Conservation (phyloP, 2,113 vertebrate species). For the Gnathonemus echidnorhynchus region DNA sequence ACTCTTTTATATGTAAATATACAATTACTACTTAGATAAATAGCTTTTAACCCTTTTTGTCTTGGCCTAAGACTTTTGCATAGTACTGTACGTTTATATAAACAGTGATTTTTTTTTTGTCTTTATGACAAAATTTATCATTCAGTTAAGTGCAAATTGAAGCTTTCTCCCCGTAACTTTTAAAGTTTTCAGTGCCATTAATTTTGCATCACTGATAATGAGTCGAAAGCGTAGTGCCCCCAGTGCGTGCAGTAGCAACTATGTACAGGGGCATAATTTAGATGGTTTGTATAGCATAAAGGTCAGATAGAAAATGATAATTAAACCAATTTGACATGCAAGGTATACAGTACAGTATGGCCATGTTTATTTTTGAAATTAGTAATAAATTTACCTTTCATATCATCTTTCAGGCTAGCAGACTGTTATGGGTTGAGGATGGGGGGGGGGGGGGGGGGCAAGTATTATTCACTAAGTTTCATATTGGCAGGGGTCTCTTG, state of each 20-base stretch:
- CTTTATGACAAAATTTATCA: neutral
- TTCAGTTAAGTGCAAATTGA: neutral
- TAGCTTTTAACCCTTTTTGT: neutral
- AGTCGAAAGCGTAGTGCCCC: neutral
- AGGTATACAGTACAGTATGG: neutral
- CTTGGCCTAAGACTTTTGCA: neutral
- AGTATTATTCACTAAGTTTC: neutral
- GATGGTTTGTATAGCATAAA: neutral
- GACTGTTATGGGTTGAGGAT: neutral
- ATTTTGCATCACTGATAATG: neutral
- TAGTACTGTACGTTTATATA: neutral
- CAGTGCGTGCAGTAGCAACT: neutral
- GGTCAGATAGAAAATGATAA: neutral
- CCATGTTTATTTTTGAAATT: neutral
- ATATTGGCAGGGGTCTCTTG: neutral
- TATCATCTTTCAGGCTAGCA: neutral
- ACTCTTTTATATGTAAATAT: neutral
- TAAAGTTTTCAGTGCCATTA: neutral
- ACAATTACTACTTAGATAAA: neutral
- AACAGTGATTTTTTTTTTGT: neutral
- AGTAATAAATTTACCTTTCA: neutral
- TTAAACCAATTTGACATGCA: neutral
- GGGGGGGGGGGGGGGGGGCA: no score
- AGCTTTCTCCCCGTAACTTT: neutral
- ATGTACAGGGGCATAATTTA: neutral